These are phyloP conservation scores for Cyphotilapia sp. DNA, from an alignment of 2,113 vertebrate genomes.

Conservation along the genomic window DNA sequence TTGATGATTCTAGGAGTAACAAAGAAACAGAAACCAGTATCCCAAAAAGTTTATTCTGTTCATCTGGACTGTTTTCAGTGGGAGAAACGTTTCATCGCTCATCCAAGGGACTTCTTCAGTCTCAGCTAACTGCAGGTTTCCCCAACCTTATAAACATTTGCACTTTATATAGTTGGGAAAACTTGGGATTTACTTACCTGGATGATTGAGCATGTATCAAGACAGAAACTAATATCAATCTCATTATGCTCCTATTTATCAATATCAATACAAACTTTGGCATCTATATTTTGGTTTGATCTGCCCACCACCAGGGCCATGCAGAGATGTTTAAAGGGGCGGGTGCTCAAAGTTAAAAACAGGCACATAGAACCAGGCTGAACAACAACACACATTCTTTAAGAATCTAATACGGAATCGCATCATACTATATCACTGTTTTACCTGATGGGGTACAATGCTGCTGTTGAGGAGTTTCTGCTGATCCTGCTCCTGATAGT, in stretches of 20 bases:
- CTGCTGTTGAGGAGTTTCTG: background rate
- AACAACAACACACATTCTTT: no score
- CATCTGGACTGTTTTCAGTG: background rate
- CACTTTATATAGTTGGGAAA: no score
- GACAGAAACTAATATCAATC: background rate
- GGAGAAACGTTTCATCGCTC: background rate
- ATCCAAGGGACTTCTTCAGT: background rate
- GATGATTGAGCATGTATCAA: background rate
- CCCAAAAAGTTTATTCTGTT: no score
- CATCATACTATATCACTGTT: no score
- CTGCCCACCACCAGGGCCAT: no score
- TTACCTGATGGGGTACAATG: no score
- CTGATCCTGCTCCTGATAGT: background rate
- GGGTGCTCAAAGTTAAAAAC: no score
- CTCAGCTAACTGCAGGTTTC: no score
- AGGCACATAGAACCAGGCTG: no score
- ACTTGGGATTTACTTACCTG: no score
- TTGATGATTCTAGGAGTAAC: background rate
- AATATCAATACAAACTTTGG: background rate
- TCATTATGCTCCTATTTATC: background rate
- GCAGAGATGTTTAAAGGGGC: no score
- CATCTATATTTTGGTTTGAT: rapidly evolving
- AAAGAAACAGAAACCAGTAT: background rate
- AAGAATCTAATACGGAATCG: rapidly evolving
- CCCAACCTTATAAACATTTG: no score